Conservation (phyloP, 2,888 invertebrate genomes). For the Brachypalpus laphriformis region DNA sequence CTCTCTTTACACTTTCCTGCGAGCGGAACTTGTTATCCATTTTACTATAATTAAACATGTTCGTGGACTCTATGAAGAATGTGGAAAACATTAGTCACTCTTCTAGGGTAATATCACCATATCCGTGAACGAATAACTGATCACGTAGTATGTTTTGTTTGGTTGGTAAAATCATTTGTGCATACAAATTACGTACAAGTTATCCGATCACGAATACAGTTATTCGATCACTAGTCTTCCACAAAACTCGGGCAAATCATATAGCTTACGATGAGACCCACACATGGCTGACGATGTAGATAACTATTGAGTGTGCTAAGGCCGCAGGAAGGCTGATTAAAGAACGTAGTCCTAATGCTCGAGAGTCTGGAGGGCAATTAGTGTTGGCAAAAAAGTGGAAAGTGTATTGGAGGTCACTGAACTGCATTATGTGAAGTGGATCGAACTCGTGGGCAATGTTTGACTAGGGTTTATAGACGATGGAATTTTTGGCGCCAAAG, state of each 20-base stretch:
- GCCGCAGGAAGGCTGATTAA: not conserved
- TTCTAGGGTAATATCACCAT: no score
- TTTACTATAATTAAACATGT: conserved; percentile 33
- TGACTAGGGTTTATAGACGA: not conserved
- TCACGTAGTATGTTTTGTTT: no score
- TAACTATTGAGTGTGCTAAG: not conserved
- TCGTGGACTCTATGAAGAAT: conserved; percentile 37
- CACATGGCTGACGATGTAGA: not conserved
- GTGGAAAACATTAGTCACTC: conserved; percentile 64
- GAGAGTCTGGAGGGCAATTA: not conserved
- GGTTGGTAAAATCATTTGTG: no score
- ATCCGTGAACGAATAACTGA: no score
- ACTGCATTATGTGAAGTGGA: not conserved
- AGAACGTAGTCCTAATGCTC: not conserved
- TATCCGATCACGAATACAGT: no score
- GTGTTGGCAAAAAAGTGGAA: conserved; percentile 44
- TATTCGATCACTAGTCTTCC: no score
- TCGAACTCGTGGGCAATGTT: not conserved
- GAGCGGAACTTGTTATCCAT: not conserved
- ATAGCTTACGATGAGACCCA: no score
- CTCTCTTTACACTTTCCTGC: not conserved
- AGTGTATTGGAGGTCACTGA: not conserved
- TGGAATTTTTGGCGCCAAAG: not conserved
- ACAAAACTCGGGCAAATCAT: conserved; percentile 16
- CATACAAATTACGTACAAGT: no score